These are phyloP conservation scores for Macaria liturata DNA, from an alignment of 2,888 invertebrate genomes.

Conservation along the genomic window DNA sequence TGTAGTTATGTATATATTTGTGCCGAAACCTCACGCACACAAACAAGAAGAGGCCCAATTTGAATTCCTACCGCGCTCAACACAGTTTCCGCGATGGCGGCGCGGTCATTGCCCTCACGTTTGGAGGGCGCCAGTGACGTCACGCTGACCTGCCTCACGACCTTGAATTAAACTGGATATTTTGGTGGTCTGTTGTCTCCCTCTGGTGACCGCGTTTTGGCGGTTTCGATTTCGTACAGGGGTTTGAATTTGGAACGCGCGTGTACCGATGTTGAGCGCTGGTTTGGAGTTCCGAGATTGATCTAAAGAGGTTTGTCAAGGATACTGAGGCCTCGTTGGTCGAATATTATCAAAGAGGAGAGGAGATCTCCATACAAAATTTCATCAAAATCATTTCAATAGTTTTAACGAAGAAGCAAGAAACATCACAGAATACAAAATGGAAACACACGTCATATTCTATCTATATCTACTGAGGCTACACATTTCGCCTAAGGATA, in stretches of 20 bases:
- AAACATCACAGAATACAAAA: too few relatives aligned
- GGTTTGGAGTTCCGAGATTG: background rate
- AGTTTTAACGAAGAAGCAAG: too few relatives aligned
- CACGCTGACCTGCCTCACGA: constrained; percentile 79
- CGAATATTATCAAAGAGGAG: too few relatives aligned
- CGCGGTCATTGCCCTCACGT: constrained; percentile 71
- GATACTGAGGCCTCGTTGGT: too few relatives aligned
- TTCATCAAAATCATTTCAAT: too few relatives aligned
- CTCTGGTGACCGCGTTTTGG: constrained; percentile 23
- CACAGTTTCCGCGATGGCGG: constrained; percentile 78
- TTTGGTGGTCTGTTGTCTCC: constrained; percentile 35
- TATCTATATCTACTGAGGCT: too few relatives aligned
- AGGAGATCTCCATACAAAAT: too few relatives aligned
- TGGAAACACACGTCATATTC: too few relatives aligned
- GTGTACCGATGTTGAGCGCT: background rate
- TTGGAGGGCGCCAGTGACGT: constrained; percentile 80
- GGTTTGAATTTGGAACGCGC: constrained; percentile 24
- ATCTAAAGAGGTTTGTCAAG: background rate
- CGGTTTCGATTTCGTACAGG: constrained; percentile 17
- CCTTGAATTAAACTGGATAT: constrained; percentile 62
- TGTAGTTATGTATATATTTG: constrained; percentile 30
- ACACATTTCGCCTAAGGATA: too few relatives aligned
- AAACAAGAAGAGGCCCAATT: constrained; percentile 67
- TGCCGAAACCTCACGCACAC: constrained; percentile 59
- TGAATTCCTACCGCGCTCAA: constrained; percentile 78